A percentile compares a stretch with the other conserved stretches of the same genome.
These are phyloP conservation scores for Drosophila lutescens DNA, from an alignment of 2,888 invertebrate genomes.

Conservation along the genomic window DNA sequence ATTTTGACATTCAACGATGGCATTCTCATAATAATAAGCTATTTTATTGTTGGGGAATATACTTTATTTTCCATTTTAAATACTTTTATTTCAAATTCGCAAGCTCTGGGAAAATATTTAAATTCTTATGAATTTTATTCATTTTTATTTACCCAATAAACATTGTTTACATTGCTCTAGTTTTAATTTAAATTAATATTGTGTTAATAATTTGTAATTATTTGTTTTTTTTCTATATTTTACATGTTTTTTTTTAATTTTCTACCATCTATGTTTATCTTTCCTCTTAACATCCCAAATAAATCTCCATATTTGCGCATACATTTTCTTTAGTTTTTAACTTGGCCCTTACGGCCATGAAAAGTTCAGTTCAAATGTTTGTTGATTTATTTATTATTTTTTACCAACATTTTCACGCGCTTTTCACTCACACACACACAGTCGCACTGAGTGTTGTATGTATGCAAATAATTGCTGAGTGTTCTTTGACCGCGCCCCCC, in stretches of 20 bases:
- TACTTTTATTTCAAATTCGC: not conserved
- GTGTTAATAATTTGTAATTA: too few species aligned
- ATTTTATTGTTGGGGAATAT: slow-evolving; percentile 11
- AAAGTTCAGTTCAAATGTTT: slow-evolving; percentile 17
- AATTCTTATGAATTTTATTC: too few species aligned
- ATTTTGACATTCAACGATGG: slow-evolving; percentile 46
- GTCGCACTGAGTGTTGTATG: slow-evolving; percentile 47
- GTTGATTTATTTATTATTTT: slow-evolving; percentile 37
- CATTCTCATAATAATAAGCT: slow-evolving; percentile 49
- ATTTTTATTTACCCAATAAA: too few species aligned
- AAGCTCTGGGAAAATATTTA: not conserved
- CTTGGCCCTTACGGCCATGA: slow-evolving; percentile 3
- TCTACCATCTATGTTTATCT: not conserved
- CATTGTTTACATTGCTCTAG: too few species aligned
- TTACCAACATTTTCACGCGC: slow-evolving; percentile 59
- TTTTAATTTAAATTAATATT: too few species aligned
- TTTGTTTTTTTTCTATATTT: not conserved
- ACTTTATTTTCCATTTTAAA: not conserved
- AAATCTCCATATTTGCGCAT: slow-evolving; percentile 13
- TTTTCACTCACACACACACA: slow-evolving; percentile 19
- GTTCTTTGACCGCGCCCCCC: slow-evolving; percentile 36
- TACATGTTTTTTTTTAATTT: not conserved
- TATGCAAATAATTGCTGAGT: slow-evolving; percentile 76
- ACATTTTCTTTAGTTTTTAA: slow-evolving; percentile 8
- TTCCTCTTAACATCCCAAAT: not conserved